These are phyloP conservation scores for Lycia hirtaria DNA, from an alignment of 2,888 invertebrate genomes.

Conservation along the genomic window DNA sequence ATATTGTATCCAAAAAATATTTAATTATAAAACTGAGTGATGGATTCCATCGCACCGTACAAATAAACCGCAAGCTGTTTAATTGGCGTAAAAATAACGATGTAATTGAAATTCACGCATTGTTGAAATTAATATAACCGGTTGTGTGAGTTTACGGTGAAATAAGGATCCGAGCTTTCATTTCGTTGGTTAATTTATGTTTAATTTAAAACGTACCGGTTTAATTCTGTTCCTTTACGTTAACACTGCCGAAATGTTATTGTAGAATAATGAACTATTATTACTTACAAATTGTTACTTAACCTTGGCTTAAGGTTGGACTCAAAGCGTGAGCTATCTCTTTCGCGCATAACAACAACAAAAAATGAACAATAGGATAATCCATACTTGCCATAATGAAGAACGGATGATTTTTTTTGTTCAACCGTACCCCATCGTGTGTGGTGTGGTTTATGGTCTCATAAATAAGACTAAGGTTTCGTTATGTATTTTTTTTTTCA, in stretches of 20 bases:
- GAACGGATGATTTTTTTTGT: too few species aligned
- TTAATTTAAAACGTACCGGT: constrained; percentile 10
- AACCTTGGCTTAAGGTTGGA: too few species aligned
- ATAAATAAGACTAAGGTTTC: too few species aligned
- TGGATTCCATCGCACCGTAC: constrained; percentile 50
- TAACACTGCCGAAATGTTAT: not conserved
- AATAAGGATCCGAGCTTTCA: constrained; percentile 16
- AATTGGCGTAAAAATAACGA: constrained; percentile 83
- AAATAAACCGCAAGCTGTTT: constrained; percentile 66
- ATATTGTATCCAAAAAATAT: constrained; percentile 40
- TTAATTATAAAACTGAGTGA: constrained; percentile 42
- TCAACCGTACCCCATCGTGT: too few species aligned
- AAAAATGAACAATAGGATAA: too few species aligned
- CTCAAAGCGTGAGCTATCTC: too few species aligned
- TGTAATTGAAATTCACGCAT: constrained; percentile 68
- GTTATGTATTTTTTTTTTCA: too few species aligned
- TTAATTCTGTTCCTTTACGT: not conserved
- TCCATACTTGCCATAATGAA: too few species aligned
- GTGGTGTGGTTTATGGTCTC: too few species aligned
- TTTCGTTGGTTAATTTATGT: constrained; percentile 11
- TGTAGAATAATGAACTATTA: not conserved
- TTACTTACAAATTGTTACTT: not conserved
- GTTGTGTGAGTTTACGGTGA: constrained; percentile 17
- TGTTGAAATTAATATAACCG: constrained; percentile 46
- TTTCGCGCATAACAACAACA: too few species aligned